Evolutionary conservation across 2,888 invertebrate genomes (phyloP).

Genomic region (Ariolimax columbianus): DNA sequence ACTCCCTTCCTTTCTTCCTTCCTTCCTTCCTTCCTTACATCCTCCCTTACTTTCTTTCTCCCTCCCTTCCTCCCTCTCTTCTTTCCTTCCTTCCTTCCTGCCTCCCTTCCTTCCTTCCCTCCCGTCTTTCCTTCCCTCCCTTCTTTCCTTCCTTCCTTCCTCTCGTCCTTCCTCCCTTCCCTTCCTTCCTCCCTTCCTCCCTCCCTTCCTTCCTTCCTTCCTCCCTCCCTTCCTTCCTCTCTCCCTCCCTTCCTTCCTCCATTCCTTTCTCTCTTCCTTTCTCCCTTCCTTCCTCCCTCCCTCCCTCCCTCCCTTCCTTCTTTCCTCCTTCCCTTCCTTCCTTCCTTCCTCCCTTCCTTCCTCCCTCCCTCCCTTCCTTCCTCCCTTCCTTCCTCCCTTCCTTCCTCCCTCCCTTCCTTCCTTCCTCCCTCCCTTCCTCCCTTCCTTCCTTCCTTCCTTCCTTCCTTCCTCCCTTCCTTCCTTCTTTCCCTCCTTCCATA

Average conservation of each 20-base stretch:
- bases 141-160: conserved; percentile 1
- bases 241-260: too few relatives aligned
- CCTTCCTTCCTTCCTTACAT: conserved; percentile 20
- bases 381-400: neutral
- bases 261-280: neutral
- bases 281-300: neutral
- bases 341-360: neutral
- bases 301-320: neutral
- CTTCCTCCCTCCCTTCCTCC: conserved; percentile 34
- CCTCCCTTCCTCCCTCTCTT: conserved; percentile 34
- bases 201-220: neutral
- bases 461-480: neutral
- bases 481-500: too few relatives aligned
- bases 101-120: conserved; percentile 20
- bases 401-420: conserved; percentile 1
- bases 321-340: neutral
- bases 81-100: neutral
- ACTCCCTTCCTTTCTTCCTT: conserved; percentile 10
- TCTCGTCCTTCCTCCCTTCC: conserved; percentile 16
- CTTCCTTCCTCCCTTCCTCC: neutral
- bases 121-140: neutral
- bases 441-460: neutral
- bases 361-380: neutral
- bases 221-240: neutral
- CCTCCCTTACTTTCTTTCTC: neutral